Conservation (phyloP, 2,113 vertebrate genomes). For the Nibea coibor region DNA sequence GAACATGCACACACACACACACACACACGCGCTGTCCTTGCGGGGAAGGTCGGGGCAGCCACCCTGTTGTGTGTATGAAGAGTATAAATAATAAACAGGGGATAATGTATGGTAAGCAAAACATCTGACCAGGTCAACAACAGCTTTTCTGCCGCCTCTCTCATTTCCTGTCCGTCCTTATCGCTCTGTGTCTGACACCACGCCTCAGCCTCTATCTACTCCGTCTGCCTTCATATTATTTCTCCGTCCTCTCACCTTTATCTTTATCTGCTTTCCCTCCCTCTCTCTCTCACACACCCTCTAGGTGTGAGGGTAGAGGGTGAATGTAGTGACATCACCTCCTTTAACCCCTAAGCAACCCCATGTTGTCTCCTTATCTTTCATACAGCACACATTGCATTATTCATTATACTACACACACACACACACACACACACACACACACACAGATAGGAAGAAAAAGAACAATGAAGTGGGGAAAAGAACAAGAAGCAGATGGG, state of each 20-base stretch:
- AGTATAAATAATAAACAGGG: conserved; percentile 68
- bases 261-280: conserved; percentile 12
- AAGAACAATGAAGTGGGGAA: background rate
- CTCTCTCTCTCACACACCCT: conserved; percentile 1
- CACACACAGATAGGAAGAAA: background rate
- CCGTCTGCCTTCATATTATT: background rate
- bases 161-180: conserved; percentile 8
- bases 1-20: background rate
- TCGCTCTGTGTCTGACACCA: conserved; percentile 4
- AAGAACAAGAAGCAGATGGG: conserved; percentile 23
- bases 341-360: conserved; percentile 60
- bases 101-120: conserved; percentile 67
- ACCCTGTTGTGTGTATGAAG: conserved; percentile 48
- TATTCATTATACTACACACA: conserved; percentile 59
- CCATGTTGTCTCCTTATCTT: conserved; percentile 65
- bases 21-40: conserved; percentile 35
- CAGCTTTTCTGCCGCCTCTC: conserved; percentile 12
- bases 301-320: conserved; percentile 41
- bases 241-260: conserved; percentile 13
- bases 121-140: conserved; percentile 46
- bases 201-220: background rate
- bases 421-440: conserved; percentile 1
- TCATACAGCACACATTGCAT: conserved; percentile 65
- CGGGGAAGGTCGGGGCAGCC: conserved; percentile 18
- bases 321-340: conserved; percentile 70